phyloP scores from a whole-genome alignment of 2,888 invertebrate species.

The Parthenolecanium corni region DNA sequence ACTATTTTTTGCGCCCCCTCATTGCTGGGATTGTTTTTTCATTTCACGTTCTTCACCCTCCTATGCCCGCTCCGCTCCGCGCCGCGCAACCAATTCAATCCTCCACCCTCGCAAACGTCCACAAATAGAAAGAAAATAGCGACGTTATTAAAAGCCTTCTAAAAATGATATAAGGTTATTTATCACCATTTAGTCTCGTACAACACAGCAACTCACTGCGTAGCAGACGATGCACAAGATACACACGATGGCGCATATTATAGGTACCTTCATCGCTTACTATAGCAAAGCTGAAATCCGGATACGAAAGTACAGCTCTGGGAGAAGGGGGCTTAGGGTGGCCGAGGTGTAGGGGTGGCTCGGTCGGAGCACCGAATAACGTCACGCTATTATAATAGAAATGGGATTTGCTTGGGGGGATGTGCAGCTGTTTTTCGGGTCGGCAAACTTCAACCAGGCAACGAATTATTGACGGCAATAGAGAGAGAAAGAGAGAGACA shows the following conservation, averaged over 20 bases:
- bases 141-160: conserved; percentile 17
- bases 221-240: not conserved
- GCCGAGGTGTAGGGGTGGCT: too few relatives aligned
- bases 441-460: not conserved
- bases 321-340: too few relatives aligned
- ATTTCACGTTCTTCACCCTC: not conserved
- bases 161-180: conserved; percentile 20
- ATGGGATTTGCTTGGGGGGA: not conserved
- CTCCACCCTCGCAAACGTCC: not conserved
- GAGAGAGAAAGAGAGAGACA: not conserved
- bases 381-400: not conserved
- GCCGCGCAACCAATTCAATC: too few relatives aligned
- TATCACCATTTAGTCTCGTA: conserved; percentile 6
- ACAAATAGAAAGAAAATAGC: conserved; percentile 20
- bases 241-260: not conserved
- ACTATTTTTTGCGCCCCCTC: not conserved
- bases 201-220: too few relatives aligned
- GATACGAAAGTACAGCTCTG: too few relatives aligned
- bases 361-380: too few relatives aligned
- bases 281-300: too few relatives aligned
- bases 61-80: not conserved
- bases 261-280: too few relatives aligned
- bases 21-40: conserved; percentile 1
- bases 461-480: not conserved
- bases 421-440: conserved; percentile 6